Evolutionary conservation across 2,888 invertebrate species (phyloP).

Genomic region (Sympetrum striolatum): DNA sequence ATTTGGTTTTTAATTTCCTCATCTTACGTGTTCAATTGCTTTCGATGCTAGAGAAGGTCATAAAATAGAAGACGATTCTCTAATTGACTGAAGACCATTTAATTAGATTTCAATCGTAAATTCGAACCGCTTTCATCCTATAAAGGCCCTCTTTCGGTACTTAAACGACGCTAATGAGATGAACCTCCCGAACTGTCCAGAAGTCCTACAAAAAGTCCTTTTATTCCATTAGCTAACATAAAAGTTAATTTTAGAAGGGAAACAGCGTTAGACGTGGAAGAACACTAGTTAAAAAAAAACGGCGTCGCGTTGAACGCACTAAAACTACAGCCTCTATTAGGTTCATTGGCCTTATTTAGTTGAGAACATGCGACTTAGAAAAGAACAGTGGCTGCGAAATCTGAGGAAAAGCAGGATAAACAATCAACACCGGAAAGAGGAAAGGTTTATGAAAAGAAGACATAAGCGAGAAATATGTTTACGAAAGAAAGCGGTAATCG

Average conservation of each 20-base stretch:
- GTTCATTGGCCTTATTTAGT: neutral
- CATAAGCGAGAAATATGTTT: no score
- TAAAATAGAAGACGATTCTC: no score
- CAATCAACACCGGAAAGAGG: no score
- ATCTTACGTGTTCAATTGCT: no score
- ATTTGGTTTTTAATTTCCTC: no score
- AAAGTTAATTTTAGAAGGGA: neutral
- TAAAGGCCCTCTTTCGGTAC: neutral
- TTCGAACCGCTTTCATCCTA: no score
- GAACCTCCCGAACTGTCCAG: neutral
- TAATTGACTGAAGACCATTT: no score
- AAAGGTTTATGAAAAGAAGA: no score
- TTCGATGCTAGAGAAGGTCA: no score
- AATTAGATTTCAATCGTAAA: no score
- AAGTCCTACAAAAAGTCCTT: neutral
- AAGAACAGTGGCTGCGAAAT: neutral
- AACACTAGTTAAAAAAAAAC: neutral
- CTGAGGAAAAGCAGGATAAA: no score
- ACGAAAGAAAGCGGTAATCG: no score
- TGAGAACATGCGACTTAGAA: neutral
- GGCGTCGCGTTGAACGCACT: neutral
- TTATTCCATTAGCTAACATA: neutral
- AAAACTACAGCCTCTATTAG: neutral
- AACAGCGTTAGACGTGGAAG: neutral
- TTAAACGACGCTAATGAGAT: neutral